Conservation (phyloP, 92 coral and sea anemone species). For the Hydrozoanthus gracilis region DNA sequence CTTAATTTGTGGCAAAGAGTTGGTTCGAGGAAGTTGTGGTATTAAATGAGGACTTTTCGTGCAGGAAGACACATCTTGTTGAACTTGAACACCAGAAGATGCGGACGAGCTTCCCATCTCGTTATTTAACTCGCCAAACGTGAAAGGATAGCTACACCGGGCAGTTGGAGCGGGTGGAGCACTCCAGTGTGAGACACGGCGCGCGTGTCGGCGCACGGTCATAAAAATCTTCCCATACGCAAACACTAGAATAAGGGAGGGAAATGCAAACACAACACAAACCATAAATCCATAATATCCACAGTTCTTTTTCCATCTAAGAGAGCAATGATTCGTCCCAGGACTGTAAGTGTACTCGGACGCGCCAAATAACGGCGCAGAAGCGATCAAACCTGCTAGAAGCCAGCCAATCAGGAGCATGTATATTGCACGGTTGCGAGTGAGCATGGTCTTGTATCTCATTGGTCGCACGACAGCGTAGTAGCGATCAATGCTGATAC, state of each 20-base stretch:
- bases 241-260: slow-evolving; percentile 70
- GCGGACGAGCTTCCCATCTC: neutral
- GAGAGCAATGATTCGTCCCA: slow-evolving; percentile 88
- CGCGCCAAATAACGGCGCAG: slow-evolving; percentile 73
- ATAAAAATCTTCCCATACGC: slow-evolving; percentile 86
- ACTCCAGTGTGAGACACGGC: slow-evolving; percentile 74
- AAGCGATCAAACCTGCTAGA: slow-evolving; percentile 65
- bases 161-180: neutral
- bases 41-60: neutral
- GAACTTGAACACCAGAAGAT: neutral
- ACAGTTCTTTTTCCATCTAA: slow-evolving; percentile 79
- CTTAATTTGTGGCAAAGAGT: slow-evolving; percentile 35
- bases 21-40: neutral
- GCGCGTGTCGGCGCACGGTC: slow-evolving; percentile 78
- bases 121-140: neutral
- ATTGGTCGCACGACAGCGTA: slow-evolving; percentile 92
- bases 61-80: neutral
- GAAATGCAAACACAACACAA: slow-evolving; percentile 74
- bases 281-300: slow-evolving; percentile 78
- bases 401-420: slow-evolving; percentile 75
- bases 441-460: slow-evolving; percentile 79
- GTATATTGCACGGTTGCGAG: slow-evolving; percentile 63
- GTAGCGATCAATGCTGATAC: slow-evolving; percentile 93
- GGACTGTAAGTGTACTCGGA: slow-evolving; percentile 75
- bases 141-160: neutral